A percentile compares a stretch with the other conserved stretches of the same genome.
phyloP scores from a whole-genome alignment of 2,113 vertebrate genomes.

The Perca schrenkii region DNA sequence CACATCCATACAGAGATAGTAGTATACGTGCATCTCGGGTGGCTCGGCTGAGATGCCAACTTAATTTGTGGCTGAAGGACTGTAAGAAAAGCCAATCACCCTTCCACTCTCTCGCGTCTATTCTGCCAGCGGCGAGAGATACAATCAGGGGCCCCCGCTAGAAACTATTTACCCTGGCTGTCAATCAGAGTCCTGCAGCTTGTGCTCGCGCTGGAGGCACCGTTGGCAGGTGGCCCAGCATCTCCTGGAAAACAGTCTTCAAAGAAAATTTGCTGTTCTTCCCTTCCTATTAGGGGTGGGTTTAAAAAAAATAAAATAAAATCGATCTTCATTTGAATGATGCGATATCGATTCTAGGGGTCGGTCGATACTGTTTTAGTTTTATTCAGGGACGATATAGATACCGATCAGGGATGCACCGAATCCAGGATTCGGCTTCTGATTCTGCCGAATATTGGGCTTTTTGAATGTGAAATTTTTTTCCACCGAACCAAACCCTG shows the following conservation, averaged over 20 bases:
- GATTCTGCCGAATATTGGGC: no score
- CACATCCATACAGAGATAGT: no score
- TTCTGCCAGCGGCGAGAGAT: slow-evolving; percentile 74
- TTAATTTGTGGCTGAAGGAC: slow-evolving; percentile 74
- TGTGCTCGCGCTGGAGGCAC: slow-evolving; percentile 65
- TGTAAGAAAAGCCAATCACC: slow-evolving; percentile 76
- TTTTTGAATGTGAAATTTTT: no score
- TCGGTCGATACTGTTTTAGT: no score
- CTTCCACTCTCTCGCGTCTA: slow-evolving; percentile 55
- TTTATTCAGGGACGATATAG: no score
- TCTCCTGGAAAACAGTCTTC: slow-evolving; percentile 59
- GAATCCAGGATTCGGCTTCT: no score
- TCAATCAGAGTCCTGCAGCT: slow-evolving; percentile 75
- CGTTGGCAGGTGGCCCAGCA: slow-evolving; percentile 59
- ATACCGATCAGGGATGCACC: no score
- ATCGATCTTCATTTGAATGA: no score
- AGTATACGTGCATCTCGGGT: slow-evolving; percentile 25
- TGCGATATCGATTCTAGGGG: no score
- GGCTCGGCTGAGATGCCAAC: slow-evolving; percentile 62
- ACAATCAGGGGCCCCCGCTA: slow-evolving; percentile 77
- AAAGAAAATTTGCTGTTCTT: slow-evolving; percentile 53
- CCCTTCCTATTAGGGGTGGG: neutral
- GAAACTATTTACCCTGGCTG: slow-evolving; percentile 80
- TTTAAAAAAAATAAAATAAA: no score
- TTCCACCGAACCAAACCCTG: no score